These are phyloP conservation scores for Nomada flava DNA, from an alignment of 2,888 invertebrate genomes.

Conservation along the genomic window DNA sequence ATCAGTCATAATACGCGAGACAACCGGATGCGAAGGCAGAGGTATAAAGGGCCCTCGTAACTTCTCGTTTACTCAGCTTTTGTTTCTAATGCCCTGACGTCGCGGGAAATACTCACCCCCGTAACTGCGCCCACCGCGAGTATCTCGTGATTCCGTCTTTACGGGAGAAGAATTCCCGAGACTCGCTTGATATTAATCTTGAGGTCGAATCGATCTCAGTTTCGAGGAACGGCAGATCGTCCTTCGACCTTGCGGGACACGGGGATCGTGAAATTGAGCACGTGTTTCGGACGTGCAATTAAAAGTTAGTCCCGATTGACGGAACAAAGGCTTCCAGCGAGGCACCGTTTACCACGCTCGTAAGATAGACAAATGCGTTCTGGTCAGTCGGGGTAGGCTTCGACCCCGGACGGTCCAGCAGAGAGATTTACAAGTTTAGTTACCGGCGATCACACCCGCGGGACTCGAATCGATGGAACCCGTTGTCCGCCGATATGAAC, in stretches of 20 bases:
- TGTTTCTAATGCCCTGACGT: conserved; percentile 72
- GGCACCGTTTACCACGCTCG: conserved; percentile 53
- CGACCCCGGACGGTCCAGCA: conserved; percentile 61
- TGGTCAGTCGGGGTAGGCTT: conserved; percentile 82
- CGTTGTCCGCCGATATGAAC: conserved; percentile 69
- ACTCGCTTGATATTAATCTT: background rate
- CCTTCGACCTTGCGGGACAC: background rate
- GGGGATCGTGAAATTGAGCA: no score
- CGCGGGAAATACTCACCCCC: conserved; percentile 65
- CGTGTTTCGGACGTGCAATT: background rate
- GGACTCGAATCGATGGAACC: conserved; percentile 72
- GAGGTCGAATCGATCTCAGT: background rate
- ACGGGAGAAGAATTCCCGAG: conserved; percentile 59
- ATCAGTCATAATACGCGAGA: conserved; percentile 83
- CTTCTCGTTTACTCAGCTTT: conserved; percentile 79
- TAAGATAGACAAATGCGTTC: conserved; percentile 84
- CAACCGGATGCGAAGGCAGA: conserved; percentile 78
- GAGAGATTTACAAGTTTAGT: conserved; percentile 84
- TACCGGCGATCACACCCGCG: conserved; percentile 83
- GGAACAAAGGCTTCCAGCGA: conserved; percentile 2
- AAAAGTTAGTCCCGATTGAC: background rate
- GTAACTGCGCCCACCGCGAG: conserved; percentile 69
- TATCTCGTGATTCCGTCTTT: conserved; percentile 78
- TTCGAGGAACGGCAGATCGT: background rate
- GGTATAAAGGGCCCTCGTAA: conserved; percentile 79